Percentiles rank a stretch among this genome's conserved stretches.
These are phyloP conservation scores for Adelphocoris suturalis DNA, from an alignment of 2,888 invertebrate species.

Conservation along the genomic window DNA sequence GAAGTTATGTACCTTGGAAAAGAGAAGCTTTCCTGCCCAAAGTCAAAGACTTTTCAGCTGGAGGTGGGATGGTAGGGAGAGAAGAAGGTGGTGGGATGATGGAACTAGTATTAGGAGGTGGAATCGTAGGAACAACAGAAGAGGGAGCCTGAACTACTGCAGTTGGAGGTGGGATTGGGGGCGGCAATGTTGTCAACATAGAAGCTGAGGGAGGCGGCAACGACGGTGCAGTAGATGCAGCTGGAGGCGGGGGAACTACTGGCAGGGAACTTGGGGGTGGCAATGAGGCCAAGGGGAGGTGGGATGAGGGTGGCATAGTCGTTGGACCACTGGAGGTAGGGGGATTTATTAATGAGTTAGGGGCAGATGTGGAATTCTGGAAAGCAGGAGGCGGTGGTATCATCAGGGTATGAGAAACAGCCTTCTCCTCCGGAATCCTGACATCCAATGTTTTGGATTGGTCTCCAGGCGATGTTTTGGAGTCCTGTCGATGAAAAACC, in stretches of 20 bases:
- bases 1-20: conserved; percentile 30
- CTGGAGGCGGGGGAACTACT: background rate
- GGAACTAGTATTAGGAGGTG: background rate
- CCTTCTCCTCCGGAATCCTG: conserved; percentile 40
- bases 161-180: background rate
- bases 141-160: background rate
- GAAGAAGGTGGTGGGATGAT: background rate
- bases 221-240: background rate
- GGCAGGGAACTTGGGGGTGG: background rate
- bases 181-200: background rate
- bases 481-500: background rate
- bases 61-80: background rate
- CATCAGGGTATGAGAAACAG: background rate
- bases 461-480: conserved; percentile 55
- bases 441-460: background rate
- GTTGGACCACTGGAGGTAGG: background rate
- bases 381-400: conserved; percentile 43
- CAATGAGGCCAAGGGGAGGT: background rate
- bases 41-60: background rate
- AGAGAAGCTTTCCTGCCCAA: conserved; percentile 25
- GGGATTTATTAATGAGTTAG: background rate
- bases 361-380: conserved; percentile 22
- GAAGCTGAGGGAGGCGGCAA: background rate
- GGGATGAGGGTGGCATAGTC: background rate
- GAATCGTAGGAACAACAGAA: background rate